Evolutionary conservation across 2,797 vertebrate genomes (phyloP).

Genomic region (Kryptopterus vitreolus): DNA sequence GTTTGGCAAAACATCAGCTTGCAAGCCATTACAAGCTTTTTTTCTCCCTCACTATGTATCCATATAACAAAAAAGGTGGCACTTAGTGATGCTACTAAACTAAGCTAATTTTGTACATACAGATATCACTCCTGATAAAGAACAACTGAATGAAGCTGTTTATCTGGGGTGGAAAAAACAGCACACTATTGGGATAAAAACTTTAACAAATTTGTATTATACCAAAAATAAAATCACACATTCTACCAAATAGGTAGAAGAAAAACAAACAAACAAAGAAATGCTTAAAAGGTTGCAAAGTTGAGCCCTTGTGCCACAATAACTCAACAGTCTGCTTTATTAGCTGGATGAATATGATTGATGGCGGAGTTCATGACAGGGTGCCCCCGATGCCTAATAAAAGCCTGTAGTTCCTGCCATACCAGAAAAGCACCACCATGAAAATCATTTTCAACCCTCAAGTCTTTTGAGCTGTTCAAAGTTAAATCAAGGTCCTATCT

Average conservation of each 20-base stretch:
- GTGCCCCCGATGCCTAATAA: constrained; percentile 5
- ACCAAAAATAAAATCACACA: background rate
- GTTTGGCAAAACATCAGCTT: constrained; percentile 27
- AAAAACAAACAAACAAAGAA: background rate
- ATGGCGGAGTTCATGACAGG: constrained; percentile 5
- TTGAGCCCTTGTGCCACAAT: background rate
- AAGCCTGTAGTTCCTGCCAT: constrained; percentile 16
- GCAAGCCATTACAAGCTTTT: constrained; percentile 29
- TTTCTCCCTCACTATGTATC: background rate
- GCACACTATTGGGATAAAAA: too few relatives aligned
- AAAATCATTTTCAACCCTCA: constrained; percentile 20
- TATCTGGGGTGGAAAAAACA: background rate
- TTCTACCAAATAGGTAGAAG: background rate
- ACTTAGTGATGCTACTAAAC: too few relatives aligned
- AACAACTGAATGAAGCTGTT: background rate
- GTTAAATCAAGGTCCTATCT: constrained; percentile 10
- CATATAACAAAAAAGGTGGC: background rate
- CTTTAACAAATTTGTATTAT: too few relatives aligned
- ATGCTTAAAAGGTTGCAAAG: background rate
- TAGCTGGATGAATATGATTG: constrained; percentile 17
- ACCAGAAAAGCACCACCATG: background rate
- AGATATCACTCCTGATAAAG: too few relatives aligned
- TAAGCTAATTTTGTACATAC: too few relatives aligned
- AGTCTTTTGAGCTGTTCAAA: background rate
- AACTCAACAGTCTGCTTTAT: constrained; percentile 11